A percentile compares a stretch with the other conserved stretches of the same genome.
Conservation (phyloP, 2,888 invertebrate genomes). For the Leptogaster cylindrica region DNA sequence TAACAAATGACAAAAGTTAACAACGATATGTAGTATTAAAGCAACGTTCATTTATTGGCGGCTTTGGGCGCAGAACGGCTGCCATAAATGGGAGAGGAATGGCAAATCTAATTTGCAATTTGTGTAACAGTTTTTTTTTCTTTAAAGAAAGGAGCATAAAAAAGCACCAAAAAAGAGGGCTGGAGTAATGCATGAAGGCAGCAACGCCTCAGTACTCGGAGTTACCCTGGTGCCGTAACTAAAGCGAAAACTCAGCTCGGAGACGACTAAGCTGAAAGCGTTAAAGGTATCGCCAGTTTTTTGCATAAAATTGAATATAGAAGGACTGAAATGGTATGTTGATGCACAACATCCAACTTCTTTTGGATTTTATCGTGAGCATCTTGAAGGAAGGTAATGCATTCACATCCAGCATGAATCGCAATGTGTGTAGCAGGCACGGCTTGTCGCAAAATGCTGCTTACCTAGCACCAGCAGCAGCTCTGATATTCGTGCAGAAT, state of each 20-base stretch:
- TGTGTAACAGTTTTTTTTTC: background rate
- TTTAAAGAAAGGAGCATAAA: background rate
- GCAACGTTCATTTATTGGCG: no score
- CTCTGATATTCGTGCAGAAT: background rate
- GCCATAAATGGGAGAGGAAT: background rate
- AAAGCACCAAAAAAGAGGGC: background rate
- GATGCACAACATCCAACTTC: no score
- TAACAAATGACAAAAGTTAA: no score
- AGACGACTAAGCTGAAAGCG: background rate
- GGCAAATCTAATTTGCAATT: slow-evolving; percentile 10
- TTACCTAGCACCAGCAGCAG: background rate
- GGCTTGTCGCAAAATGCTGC: no score
- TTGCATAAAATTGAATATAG: slow-evolving; percentile 9
- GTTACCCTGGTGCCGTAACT: background rate
- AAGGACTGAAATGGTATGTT: no score
- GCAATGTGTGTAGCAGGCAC: background rate
- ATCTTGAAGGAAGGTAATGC: background rate
- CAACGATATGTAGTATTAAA: no score
- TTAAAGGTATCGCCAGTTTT: background rate
- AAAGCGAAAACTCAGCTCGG: background rate
- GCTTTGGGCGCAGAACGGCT: background rate
- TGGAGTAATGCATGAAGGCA: background rate
- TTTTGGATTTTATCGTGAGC: background rate
- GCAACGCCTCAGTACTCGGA: background rate
- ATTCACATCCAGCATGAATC: no score